These are phyloP conservation scores for Actinemys pallida DNA, from an alignment of 2,113 vertebrate genomes.

Conservation along the genomic window DNA sequence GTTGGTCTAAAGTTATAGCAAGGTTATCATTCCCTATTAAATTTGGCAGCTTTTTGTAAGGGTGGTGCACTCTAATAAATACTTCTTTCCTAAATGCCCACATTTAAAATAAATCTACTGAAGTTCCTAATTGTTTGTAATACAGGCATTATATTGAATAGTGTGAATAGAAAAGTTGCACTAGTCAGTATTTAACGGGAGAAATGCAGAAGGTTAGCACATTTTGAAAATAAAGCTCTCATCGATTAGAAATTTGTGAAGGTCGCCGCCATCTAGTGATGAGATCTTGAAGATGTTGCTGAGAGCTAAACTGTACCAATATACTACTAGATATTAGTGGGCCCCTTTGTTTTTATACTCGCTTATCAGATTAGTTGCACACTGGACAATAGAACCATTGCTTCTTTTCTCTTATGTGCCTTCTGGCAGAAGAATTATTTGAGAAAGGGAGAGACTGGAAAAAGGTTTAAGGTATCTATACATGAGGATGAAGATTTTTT, in stretches of 20 bases:
- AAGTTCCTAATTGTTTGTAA: background rate
- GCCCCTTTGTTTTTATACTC: background rate
- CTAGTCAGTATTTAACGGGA: background rate
- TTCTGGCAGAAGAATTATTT: background rate
- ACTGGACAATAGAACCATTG: background rate
- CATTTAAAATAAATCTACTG: background rate
- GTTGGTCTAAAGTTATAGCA: background rate
- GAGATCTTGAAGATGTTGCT: conserved; percentile 72
- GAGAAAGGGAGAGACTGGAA: background rate
- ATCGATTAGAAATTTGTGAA: conserved; percentile 68
- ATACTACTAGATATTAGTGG: background rate
- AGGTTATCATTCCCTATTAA: background rate
- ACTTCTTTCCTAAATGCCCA: background rate
- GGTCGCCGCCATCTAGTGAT: conserved; percentile 81
- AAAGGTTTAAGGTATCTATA: background rate
- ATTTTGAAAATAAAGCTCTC: background rate
- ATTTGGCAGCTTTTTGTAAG: background rate
- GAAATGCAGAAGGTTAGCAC: background rate
- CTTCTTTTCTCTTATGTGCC: fast-evolving
- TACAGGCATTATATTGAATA: background rate
- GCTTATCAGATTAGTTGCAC: background rate
- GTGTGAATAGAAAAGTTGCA: background rate
- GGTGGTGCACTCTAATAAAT: background rate
- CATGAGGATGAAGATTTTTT: background rate
- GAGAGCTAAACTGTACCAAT: background rate